Conservation (phyloP, 2,113 vertebrate species). For the Ibidorhyncha struthersii region DNA sequence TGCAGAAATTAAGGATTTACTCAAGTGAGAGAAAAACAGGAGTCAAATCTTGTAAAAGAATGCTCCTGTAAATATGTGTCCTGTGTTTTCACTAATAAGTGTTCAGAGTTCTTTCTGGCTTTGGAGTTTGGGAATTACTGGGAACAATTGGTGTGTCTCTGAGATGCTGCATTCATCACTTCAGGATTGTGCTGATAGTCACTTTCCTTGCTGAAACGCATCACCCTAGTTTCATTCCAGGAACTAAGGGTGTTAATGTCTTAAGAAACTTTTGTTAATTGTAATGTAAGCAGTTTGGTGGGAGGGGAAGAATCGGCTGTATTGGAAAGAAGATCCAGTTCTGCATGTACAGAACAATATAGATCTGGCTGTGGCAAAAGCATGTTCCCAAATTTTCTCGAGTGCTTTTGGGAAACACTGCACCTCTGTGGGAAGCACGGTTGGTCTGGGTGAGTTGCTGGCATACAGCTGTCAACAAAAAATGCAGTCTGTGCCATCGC, state of each 20-base stretch:
- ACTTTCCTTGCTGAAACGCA: background rate
- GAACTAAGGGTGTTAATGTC: background rate
- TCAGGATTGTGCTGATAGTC: background rate
- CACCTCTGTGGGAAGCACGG: background rate
- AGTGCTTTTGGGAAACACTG: background rate
- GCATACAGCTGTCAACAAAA: slow-evolving; percentile 20
- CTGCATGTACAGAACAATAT: background rate
- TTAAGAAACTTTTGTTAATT: background rate
- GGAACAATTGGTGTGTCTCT: background rate
- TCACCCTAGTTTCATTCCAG: background rate
- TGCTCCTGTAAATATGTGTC: background rate
- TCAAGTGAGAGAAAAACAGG: background rate
- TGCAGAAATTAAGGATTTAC: background rate
- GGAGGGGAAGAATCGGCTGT: background rate
- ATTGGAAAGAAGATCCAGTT: background rate
- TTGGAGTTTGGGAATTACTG: background rate
- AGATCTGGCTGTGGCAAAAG: background rate
- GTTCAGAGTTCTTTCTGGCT: background rate
- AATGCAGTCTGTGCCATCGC: background rate
- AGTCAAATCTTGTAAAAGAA: background rate
- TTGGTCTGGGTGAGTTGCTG: slow-evolving; percentile 29
- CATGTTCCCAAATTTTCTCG: background rate
- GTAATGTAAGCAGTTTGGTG: background rate
- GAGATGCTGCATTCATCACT: background rate
- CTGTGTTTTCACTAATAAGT: background rate